Base-by-base conservation (phyloP, 2,888 invertebrate genomes). In the Trileptium ribeirensis region DNA sequence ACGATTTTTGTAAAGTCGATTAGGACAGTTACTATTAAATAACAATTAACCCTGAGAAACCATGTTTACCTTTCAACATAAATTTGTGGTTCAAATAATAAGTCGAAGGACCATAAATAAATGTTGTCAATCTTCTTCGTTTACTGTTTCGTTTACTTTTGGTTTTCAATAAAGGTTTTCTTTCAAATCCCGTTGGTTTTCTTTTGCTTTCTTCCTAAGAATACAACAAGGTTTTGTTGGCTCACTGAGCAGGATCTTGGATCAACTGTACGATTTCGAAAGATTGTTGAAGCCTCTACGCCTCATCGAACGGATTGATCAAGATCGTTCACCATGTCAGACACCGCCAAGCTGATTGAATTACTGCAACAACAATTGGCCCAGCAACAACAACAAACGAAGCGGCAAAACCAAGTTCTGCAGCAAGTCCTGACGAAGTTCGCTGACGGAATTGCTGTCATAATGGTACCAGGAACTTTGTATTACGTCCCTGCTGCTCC, bases 221-320 rank as follows among this genome's bases (percentile, higher is more conserved):
- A 51, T 51, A 70, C 70, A 70, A 70, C 70, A 70, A n/a, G 70
- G 70, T 15, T 70, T 70, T 70, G 3, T n/a, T 70, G 70, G 70
- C 70, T 8, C 70, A 70, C 33, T 70, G 70, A 36, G 70, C n/a
- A 70, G 70, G 70, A 70, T 70, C 70, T 70, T 70, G 36, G 8
- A 15, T 70, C 70, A 70, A 70, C 15, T 15, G 8, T 36, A 70
- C 70, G 70, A 70, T n/a, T n/a, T n/a, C n/a, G n/a, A n/a, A n/a
- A n/a, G n/a, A n/a, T n/a, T n/a, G n/a, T n/a, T n/a, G n/a, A n/a
- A n/a, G n/a, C n/a, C n/a, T n/a, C n/a, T n/a, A n/a, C n/a, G n/a
- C n/a, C n/a, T n/a, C n/a, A n/a, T n/a, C n/a, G n/a, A n/a, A n/a
- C 70, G 70, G 70, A 70, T 70, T 70, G 70, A 70, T 15, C 8